These are phyloP conservation scores for Drosophila subpulchrella DNA, from an alignment of 1,140 invertebrate genomes.

Conservation along the genomic window DNA sequence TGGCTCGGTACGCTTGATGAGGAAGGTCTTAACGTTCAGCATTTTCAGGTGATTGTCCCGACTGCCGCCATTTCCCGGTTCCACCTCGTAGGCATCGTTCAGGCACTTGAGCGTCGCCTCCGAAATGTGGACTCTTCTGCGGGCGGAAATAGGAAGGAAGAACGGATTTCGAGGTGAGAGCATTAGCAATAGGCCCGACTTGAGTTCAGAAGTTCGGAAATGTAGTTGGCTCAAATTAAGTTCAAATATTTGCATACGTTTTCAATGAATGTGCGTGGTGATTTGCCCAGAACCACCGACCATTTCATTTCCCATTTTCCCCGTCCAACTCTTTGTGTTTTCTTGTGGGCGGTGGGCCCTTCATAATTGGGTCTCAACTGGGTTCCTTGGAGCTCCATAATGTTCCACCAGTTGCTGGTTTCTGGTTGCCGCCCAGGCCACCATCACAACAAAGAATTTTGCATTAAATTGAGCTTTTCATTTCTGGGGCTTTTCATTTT, in stretches of 20 bases:
- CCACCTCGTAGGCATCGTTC: conserved; percentile 95
- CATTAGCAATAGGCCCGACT: conserved; percentile 10
- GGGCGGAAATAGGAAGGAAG: conserved; percentile 4
- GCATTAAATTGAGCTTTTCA: conserved; percentile 72
- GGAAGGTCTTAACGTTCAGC: conserved; percentile 94
- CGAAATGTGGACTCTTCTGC: conserved; percentile 96
- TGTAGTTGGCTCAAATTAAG: conserved; percentile 77
- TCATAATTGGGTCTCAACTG: conserved; percentile 66
- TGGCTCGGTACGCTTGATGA: conserved; percentile 94
- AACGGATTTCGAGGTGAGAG: background rate
- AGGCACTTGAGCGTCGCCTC: conserved; percentile 93
- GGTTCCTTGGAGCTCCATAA: conserved; percentile 19
- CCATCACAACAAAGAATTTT: conserved; percentile 82
- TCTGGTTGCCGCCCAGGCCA: conserved; percentile 48
- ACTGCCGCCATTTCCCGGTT: conserved; percentile 94
- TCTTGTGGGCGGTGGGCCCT: conserved; percentile 28
- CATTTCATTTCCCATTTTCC: conserved; percentile 21
- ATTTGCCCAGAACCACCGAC: conserved; percentile 31
- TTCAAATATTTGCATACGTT: conserved; percentile 79
- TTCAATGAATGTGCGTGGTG: conserved; percentile 69
- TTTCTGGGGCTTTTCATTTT: conserved; percentile 62
- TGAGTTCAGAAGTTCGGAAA: conserved; percentile 19
- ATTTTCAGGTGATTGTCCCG: conserved; percentile 94
- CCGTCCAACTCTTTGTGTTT: conserved; percentile 34
- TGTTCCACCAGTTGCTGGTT: conserved; percentile 8